Base-by-base conservation (phyloP, 2,113 vertebrate species). In the Barnardius zonarius region DNA sequence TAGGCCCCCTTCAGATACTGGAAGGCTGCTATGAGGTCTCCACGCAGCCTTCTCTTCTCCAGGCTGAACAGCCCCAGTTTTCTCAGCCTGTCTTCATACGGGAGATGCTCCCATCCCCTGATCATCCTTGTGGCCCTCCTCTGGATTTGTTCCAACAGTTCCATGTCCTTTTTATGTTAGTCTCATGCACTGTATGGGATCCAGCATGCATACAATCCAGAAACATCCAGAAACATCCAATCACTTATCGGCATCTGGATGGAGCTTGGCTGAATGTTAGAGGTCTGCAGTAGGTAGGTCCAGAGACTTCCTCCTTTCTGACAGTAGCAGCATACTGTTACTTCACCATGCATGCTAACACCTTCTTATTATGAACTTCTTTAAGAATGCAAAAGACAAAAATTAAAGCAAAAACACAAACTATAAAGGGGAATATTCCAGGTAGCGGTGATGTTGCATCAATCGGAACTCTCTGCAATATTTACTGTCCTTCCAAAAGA, bases 131-230 rank as follows among this genome's bases (percentile, higher is more conserved):
- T 55, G 54, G 30, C 54, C 27, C 11, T 31, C 17, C 52, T 55
- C 54, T 31, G 54, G 30, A 31, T 30, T 55, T 55, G 7, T 55
- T 55, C 54, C 17, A 55, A 19, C 17, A 19, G 30, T 55, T 55
- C 30, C 54, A 20, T 55, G 54, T 33, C 54, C 54, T 33, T 55
- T 55, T 55, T 33, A 8, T 48, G 52, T 59, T 87, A 59, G 79
- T 96, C 97, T 91, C 91, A 93, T 83, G 69, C 80, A 46, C 78
- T 76, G 86, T 67, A 55, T 87, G 88, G 93, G 95, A 97, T 95
- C 85, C 93, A 96, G 90, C 90, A 97, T 88, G 95, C 63, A n/a
- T 33, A 20, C 55, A 57, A 57, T 57, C 33, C 41, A 93, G 86
- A 95, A 95, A 95, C 41, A 80, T 76, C 90, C 85, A 76, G 78